Evolutionary conservation across 2,888 invertebrate species (phyloP).

Genomic region (Pegoplata infirma): DNA sequence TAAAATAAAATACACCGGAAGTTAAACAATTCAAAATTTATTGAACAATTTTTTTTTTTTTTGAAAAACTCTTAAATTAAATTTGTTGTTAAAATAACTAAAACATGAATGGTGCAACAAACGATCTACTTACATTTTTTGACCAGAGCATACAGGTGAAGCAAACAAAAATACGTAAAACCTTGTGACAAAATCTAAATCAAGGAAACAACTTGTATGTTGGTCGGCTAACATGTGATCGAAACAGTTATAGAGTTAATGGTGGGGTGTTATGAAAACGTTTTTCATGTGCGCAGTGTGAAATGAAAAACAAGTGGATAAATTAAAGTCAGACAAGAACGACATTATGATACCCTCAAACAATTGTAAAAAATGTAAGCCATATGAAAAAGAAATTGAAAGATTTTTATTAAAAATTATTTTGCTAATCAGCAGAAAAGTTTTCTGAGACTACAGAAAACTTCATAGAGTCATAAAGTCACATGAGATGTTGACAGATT

Average conservation of each 20-base stretch:
- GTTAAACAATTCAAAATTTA: slow-evolving; percentile 48
- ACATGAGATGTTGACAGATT: no score
- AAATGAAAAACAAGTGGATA: no score
- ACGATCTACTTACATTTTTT: neutral
- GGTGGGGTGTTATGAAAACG: neutral
- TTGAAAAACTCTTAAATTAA: neutral
- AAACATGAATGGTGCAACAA: neutral
- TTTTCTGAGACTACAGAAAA: no score
- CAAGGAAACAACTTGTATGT: slow-evolving; percentile 3
- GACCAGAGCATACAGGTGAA: no score
- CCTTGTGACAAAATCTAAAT: slow-evolving; percentile 21
- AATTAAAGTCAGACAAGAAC: no score
- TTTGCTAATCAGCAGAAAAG: no score
- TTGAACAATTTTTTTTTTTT: slow-evolving; percentile 47
- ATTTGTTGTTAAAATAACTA: neutral
- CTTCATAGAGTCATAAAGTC: no score
- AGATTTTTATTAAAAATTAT: no score
- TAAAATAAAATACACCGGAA: slow-evolving; percentile 37
- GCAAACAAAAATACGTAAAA: neutral
- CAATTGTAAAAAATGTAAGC: no score
- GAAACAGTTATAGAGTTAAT: no score
- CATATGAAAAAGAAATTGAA: no score
- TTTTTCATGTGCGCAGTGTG: neutral
- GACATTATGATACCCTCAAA: no score
- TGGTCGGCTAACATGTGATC: neutral